A percentile compares a stretch with the other conserved stretches of the same genome.
Evolutionary conservation across 2,113 vertebrate species (phyloP).

Genomic region (Brachirus orientalis): DNA sequence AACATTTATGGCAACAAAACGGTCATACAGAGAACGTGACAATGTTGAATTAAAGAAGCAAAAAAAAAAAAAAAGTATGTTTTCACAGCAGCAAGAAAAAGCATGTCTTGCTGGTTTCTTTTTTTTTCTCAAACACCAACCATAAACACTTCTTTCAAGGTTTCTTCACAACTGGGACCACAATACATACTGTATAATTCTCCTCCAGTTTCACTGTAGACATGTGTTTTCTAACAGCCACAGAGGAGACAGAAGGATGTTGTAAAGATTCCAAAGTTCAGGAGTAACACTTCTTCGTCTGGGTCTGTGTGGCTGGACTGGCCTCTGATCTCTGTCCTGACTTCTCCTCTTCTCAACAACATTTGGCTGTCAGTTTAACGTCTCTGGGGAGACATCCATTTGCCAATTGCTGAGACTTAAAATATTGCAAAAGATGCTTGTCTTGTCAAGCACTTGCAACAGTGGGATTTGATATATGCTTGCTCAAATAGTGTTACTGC

Average conservation of each 20-base stretch:
- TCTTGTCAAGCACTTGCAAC: slow-evolving; percentile 57
- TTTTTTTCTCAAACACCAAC: slow-evolving; percentile 1
- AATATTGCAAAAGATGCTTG: slow-evolving; percentile 67
- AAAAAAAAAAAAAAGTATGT: neutral
- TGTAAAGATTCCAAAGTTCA: slow-evolving; percentile 66
- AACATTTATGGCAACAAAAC: too few relatives aligned
- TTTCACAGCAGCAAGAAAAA: slow-evolving; percentile 1
- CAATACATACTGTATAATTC: slow-evolving; percentile 12
- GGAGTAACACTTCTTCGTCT: slow-evolving; percentile 45
- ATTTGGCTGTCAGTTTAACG: slow-evolving; percentile 59
- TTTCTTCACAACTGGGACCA: slow-evolving; percentile 19
- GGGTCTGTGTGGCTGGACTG: slow-evolving; percentile 36
- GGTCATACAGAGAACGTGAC: too few relatives aligned
- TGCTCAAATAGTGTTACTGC: slow-evolving; percentile 41
- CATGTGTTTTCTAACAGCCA: slow-evolving; percentile 41
- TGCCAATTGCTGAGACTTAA: slow-evolving; percentile 62
- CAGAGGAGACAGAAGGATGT: slow-evolving; percentile 46
- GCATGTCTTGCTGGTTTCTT: neutral
- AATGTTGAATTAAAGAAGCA: slow-evolving; percentile 1
- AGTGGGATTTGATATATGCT: slow-evolving; percentile 51
- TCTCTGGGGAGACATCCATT: slow-evolving; percentile 54
- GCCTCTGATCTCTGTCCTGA: slow-evolving; percentile 67
- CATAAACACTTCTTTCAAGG: slow-evolving; percentile 7
- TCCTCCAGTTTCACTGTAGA: slow-evolving; percentile 16
- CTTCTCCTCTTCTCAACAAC: slow-evolving; percentile 54